Base-by-base conservation (phyloP, 1,140 invertebrate species). In the Bursaphelenchus mucronatus region DNA sequence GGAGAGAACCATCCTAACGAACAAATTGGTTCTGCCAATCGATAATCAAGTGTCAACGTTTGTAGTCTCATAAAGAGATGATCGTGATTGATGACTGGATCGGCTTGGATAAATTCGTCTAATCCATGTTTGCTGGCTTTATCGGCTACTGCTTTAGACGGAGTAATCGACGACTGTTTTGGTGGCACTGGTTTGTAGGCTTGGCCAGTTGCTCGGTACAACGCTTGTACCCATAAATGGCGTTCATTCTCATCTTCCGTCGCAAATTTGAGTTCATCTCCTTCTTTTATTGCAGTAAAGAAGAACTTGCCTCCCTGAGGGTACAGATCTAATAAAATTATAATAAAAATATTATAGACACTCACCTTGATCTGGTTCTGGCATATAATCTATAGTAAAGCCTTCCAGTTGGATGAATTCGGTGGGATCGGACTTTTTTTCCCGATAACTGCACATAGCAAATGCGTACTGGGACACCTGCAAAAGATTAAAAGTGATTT, bases 361-460 rank as follows among this genome's bases (percentile, higher is more conserved):
- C 82, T 82, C 84, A 90, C 89, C 89, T 83, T 88, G 89, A 66
- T 90, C 89, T 72, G 91, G 87, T 84, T 97, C 94, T 80, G 79
- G 76, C 75, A 96, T 95, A 82, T 98, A 98, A 83, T 99, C 95
- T 13, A 99, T 94, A 62, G 94, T 98, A 82, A 95, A 98, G 2
- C 93, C 94, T 85, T 98, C 94, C 21, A 99, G 85, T 82, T 97
- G 94, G 90, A 97, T 93, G 90, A 98, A 96, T 84, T 98, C 96
- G 52, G 92, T 93, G 0, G 96, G 95, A 83, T 98, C 94, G 19
- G 92, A 90, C 84, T 97, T 97, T 84, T 97, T 98, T 82, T 98
- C 94, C 82, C 96, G 91, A 82, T 97, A 99, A 79, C 91, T 97
- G 84, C 96, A 98, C 88, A 99, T 93, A 39, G 94, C 95, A 86